A percentile compares a stretch with the other conserved stretches of the same genome.
Conservation (phyloP, 2,113 vertebrate species). For the Oryzias melastigma region DNA sequence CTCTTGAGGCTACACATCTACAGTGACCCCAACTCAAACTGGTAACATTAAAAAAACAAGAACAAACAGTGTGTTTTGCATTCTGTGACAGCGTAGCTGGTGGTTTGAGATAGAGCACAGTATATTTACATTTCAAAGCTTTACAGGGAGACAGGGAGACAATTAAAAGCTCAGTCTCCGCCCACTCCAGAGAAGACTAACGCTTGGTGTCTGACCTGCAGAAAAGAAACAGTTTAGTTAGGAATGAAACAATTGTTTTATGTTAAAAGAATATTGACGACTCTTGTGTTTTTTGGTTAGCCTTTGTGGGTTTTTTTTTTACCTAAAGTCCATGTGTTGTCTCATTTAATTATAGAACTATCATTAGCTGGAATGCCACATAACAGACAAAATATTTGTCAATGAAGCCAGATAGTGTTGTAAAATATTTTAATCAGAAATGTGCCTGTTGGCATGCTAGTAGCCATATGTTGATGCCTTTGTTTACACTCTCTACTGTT, state of each 20-base stretch:
- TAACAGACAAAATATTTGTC: too few relatives aligned
- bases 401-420: too few relatives aligned
- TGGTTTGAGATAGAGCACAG: slow-evolving; percentile 31
- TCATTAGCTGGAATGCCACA: too few relatives aligned
- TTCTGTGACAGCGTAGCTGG: slow-evolving; percentile 37
- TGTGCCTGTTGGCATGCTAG: too few relatives aligned
- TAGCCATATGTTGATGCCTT: too few relatives aligned
- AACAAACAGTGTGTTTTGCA: slow-evolving; percentile 4
- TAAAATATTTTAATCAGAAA: too few relatives aligned
- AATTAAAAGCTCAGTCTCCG: slow-evolving; percentile 58
- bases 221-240: slow-evolving; percentile 12
- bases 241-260: background rate
- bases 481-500: too few relatives aligned
- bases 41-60: slow-evolving; percentile 10
- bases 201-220: slow-evolving; percentile 32
- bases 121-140: slow-evolving; percentile 71
- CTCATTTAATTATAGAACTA: too few relatives aligned
- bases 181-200: slow-evolving; percentile 32
- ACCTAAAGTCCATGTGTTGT: too few relatives aligned
- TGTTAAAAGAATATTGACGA: too few relatives aligned
- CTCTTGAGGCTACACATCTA: slow-evolving; percentile 23
- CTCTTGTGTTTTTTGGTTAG: too few relatives aligned
- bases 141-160: slow-evolving; percentile 45
- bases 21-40: slow-evolving; percentile 8
- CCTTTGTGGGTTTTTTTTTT: too few relatives aligned